Conservation (phyloP, 1,140 invertebrate species). For the Geopemphigus sp. region DNA sequence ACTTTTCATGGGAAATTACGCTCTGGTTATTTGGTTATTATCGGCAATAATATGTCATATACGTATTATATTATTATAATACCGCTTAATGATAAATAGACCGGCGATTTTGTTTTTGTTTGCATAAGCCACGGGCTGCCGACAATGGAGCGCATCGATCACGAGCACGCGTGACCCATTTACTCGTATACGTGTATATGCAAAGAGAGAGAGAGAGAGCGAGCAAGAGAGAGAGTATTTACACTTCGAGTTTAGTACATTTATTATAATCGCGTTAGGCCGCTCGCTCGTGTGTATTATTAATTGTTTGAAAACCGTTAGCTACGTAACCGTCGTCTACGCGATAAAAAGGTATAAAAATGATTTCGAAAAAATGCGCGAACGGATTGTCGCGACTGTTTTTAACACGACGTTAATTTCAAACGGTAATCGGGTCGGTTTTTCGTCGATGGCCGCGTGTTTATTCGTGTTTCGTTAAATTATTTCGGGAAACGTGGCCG, state of each 20-base stretch:
- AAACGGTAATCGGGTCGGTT: too few relatives aligned
- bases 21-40: constrained; percentile 49
- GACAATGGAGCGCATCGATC: constrained; percentile 44
- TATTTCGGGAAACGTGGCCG: too few relatives aligned
- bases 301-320: neutral
- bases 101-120: constrained; percentile 46
- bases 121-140: constrained; percentile 12
- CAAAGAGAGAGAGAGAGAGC: too few relatives aligned
- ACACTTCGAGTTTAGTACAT: neutral
- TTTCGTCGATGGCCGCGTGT: too few relatives aligned
- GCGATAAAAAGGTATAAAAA: too few relatives aligned
- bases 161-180: constrained; percentile 35
- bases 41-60: constrained; percentile 47
- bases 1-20: constrained; percentile 48
- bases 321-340: neutral
- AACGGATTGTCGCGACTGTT: too few relatives aligned
- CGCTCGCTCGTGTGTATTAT: neutral
- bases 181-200: neutral
- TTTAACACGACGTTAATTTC: too few relatives aligned
- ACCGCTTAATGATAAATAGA: constrained; percentile 47
- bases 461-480: too few relatives aligned
- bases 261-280: neutral
- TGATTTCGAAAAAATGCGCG: too few relatives aligned
- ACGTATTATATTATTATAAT: constrained; percentile 33
- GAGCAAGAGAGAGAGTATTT: too few relatives aligned